Evolutionary conservation across 2,797 vertebrate species (phyloP).

Genomic region (Brachymystax lenok): DNA sequence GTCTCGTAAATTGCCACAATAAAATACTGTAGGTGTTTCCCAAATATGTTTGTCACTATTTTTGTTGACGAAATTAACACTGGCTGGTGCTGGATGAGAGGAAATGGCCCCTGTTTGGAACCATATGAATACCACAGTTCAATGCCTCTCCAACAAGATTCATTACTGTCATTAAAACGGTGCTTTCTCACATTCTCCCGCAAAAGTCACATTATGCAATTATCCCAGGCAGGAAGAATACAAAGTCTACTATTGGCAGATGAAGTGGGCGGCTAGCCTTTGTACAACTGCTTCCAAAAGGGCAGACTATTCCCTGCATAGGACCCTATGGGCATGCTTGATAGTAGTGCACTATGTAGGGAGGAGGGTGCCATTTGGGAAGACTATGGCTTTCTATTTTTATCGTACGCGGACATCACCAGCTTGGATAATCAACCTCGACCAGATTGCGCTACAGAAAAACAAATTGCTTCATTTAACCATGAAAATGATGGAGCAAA

Average conservation of each 20-base stretch:
- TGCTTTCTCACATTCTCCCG: constrained; percentile 28
- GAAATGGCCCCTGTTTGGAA: constrained; percentile 30
- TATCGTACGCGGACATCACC: constrained; percentile 74
- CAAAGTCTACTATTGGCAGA: constrained; percentile 14
- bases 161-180: constrained; percentile 79
- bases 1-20: too few species aligned
- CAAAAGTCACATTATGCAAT: constrained; percentile 15
- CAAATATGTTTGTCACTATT: too few species aligned
- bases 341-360: background rate
- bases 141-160: constrained; percentile 76
- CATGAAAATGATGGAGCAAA: constrained; percentile 79
- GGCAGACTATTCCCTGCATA: background rate
- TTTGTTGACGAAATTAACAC: too few species aligned
- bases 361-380: background rate
- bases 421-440: constrained; percentile 78
- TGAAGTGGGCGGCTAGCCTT: constrained; percentile 23
- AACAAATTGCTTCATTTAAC: constrained; percentile 82
- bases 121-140: constrained; percentile 62
- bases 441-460: constrained; percentile 73
- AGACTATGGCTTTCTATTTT: constrained; percentile 61
- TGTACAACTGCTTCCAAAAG: background rate
- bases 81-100: constrained; percentile 37
- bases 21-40: too few species aligned
- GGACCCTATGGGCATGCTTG: background rate
- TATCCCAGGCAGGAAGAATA: constrained; percentile 17